Base-by-base conservation (phyloP, 2,113 vertebrate species). In the Lontra canadensis region DNA sequence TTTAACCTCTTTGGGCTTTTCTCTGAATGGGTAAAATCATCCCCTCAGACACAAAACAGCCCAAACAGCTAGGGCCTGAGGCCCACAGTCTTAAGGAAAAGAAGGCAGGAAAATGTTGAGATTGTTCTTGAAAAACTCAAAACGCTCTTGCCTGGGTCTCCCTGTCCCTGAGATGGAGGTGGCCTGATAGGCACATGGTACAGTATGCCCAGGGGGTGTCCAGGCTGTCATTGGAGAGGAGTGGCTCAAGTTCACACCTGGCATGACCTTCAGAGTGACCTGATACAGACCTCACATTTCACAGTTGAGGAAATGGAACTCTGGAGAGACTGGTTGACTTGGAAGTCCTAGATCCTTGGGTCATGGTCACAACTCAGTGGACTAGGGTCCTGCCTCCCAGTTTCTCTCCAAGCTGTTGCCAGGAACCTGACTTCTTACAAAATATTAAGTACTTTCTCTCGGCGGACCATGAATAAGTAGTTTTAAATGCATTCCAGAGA, bases 401-500 rank as follows among this genome's bases (percentile, higher is more conserved):
- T 12, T 67, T 47, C 69, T 61, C 0, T n/a, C 42, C 74, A 55
- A 42, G 59, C 49, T 76, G 9, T 57, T 49, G 13, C 31, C 42
- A 23, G 59, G 47, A 67, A 36, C 57, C 65, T 86, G 39, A 29
- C 55, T 87, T 47, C 65, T 87, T 85, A 76, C 21, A 59, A 23
- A 57, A 17, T 31, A 78, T 36, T 52, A 79, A 79, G 18, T 15
- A 55, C 29, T 85, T 83, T 14, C 11, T 84, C 39, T 90, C 36
- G 73, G 71, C 59, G 21, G 52, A 52, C 7, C 49, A 67, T 39
- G 82, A 44, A 7, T 52, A 65, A 57, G 20, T 7, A 3, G 5
- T 85, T 90, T 91, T 73, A 93, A 90, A 52, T 63, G 63, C 36
- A 21, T 81, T 81, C 42, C 13, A 47, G 83, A 96, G 73, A 83